Evolutionary conservation across 1,140 invertebrate species (phyloP), one percentile per base, ranked within the genome.

Genomic region (Aradophagus sp.): DNA sequence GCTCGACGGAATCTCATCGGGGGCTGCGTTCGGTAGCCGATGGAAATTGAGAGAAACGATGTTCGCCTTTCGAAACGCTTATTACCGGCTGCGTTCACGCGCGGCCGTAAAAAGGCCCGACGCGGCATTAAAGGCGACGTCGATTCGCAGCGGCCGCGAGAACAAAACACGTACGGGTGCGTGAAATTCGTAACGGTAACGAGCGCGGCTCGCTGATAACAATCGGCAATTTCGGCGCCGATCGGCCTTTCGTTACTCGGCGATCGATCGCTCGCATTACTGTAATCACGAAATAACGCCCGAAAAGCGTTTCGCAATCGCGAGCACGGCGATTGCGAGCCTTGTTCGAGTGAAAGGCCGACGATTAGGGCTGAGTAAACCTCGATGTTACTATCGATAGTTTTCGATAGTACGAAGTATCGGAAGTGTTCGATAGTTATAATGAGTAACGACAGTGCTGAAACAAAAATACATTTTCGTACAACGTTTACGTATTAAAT

Each of bases 271-370:
- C 17, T 20, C 20, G 36, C 23, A 44, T 56, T 41, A 6, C 29
- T 8, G 16, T 3, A 10, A n/a, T 29, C 27, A n/a, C 10, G 10
- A 29, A 29, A 29, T 5, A 23, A 23, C 4, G 8, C 20, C 23
- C 29, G 14, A 36, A 52, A 58, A 59, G 42, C n/a, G n/a, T n/a
- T n/a, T n/a, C 5, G 5, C 11, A 10, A 17, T 1, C 7, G 8
- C 41, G 35, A 12, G 38, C 39, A 29, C 19, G 32, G 14, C 5
- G 15, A 8, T 36, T 39, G 23, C 26, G 27, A 42, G 31, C 17
- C 45, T 29, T 44, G 29, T 39, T 12, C 31, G 19, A 72, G 71
- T 71, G 71, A 76, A 76, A 77, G 75, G 63, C 41, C 45, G 34
- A 26, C 55, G 59, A 58, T 70, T n/a, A n/a, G n/a, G n/a, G n/a